Evolutionary conservation across 2,797 vertebrate genomes (phyloP).

Genomic region (Enteromius unitaeniatus): DNA sequence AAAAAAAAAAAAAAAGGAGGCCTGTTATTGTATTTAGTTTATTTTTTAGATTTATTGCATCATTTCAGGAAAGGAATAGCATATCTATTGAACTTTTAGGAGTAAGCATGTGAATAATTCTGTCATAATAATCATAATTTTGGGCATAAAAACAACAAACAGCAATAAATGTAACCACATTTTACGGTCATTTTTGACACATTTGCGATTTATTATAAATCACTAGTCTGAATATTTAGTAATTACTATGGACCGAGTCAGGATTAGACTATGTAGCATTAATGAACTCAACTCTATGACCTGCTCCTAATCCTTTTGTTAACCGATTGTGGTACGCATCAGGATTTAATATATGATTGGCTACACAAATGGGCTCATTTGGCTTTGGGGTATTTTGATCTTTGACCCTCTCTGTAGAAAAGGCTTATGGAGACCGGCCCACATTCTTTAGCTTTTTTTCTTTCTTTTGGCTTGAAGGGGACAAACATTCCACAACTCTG

Average conservation of each 20-base stretch:
- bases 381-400: constrained; percentile 60
- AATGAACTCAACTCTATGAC: constrained; percentile 8
- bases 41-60: not conserved
- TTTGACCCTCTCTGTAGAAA: constrained; percentile 65
- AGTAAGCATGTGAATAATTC: not conserved
- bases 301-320: constrained; percentile 18
- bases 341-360: constrained; percentile 9
- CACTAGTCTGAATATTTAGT: not conserved
- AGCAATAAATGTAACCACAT: not conserved
- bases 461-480: constrained; percentile 58
- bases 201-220: constrained; percentile 1
- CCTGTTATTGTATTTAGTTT: not conserved
- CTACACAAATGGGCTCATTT: constrained; percentile 30
- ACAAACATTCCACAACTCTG: constrained; percentile 62
- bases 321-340: not conserved
- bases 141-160: not conserved
- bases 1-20: too few species aligned
- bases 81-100: not conserved
- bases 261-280: not conserved
- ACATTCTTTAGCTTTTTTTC: constrained; percentile 66
- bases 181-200: not conserved
- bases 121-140: not conserved
- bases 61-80: not conserved
- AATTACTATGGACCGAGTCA: not conserved
- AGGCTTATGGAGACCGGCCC: constrained; percentile 63